Evolutionary conservation across 2,797 vertebrate genomes (phyloP), one percentile per base, ranked within the genome.

Genomic region (Sardinella longiceps): DNA sequence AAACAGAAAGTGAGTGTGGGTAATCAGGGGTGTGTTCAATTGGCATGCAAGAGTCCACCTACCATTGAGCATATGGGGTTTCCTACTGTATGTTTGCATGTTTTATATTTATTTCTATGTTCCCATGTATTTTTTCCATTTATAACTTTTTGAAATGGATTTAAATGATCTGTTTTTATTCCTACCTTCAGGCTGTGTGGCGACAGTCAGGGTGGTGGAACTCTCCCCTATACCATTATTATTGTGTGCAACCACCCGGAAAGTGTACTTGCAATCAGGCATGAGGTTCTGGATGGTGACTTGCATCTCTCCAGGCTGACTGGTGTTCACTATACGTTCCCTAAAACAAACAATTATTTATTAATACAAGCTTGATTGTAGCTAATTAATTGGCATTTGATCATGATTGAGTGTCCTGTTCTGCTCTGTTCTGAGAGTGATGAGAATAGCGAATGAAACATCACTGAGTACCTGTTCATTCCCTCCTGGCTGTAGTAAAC

Each of bases 401-500:
- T 43, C 56, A 60, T 2, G n/a, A 6, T 48, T 70, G 1, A 50
- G 20, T 60, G 23, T 58, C 25, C 6, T n/a, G n/a, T n/a, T n/a
- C n/a, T n/a, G n/a, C n/a, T n/a, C 56, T 25, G 0, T 60, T 60
- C 23, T 10, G n/a, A 60, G 9, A 60, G 56, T 60, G 20, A 56
- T 7, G 53, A 23, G 23, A n/a, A 10, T 1, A 60, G 23, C 25
- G 56, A 60, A 60, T 9, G 0, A 58, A 58, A 58, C 7, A 30
- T 28, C 45, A 82, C 84, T 92, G 89, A 96, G 93, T 94, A 98
- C 98, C 98, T 97, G 94, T 96, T 97, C 45, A 94, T 92, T 82
- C 96, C 96, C 81, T 99, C 98, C 93, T 95, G 97, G 93, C 97
- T 96, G 94, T 98, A 99, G 96, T 97, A 98, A 70, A 99, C 97